These are phyloP conservation scores for Phataginus tricuspis DNA, from an alignment of 2,797 vertebrate species.

Conservation along the genomic window DNA sequence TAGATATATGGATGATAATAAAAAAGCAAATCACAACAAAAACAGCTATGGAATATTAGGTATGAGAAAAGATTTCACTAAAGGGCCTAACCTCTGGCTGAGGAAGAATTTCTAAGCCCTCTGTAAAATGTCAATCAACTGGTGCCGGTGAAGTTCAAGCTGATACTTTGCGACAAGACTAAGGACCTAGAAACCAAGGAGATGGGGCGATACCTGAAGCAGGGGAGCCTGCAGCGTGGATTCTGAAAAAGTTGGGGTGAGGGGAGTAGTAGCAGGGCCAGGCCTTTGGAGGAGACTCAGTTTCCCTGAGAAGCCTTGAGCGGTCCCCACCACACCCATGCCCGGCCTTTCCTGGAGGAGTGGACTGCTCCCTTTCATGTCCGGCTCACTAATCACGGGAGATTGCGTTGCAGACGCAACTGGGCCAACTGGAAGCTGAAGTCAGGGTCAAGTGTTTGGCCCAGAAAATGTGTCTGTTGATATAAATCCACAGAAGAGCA, in stretches of 20 bases:
- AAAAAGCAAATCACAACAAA: slow-evolving; percentile 14
- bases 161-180: neutral
- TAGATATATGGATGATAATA: neutral
- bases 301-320: neutral
- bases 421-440: neutral
- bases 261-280: neutral
- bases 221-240: accelerated
- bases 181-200: neutral
- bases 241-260: neutral
- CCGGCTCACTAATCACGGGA: neutral
- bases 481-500: neutral
- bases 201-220: too few species aligned
- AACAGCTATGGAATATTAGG: neutral
- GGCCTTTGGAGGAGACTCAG: neutral
- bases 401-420: neutral
- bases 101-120: neutral
- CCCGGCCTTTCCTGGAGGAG: neutral
- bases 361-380: neutral
- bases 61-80: neutral
- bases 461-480: neutral
- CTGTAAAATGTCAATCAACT: neutral
- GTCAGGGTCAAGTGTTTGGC: neutral
- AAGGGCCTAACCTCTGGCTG: neutral
- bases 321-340: neutral
- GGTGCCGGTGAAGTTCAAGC: neutral